Evolutionary conservation across 2,797 vertebrate genomes (phyloP).

Genomic region (Chiroxiphia lanceolata): DNA sequence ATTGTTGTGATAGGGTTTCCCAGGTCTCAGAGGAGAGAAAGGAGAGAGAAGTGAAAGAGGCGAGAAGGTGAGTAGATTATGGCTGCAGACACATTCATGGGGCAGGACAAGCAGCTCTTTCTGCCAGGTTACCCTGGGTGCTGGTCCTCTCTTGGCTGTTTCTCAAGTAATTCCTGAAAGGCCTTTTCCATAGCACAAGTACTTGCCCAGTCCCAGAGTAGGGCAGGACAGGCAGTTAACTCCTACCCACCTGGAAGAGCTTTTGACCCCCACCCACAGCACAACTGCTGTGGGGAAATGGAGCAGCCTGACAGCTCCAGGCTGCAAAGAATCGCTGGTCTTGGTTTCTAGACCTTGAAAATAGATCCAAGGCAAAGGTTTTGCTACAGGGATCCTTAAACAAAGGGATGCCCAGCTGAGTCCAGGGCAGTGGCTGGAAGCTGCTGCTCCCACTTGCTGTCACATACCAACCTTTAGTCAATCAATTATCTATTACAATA

Average conservation of each 20-base stretch:
- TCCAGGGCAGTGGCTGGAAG: background rate
- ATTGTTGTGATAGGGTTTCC: constrained; percentile 83
- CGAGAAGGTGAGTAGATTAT: constrained; percentile 83
- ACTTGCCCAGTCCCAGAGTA: rapidly evolving
- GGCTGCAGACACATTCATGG: background rate
- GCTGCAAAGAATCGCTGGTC: background rate
- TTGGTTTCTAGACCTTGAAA: background rate
- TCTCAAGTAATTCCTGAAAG: background rate
- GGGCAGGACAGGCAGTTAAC: background rate
- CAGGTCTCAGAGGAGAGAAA: constrained; percentile 88
- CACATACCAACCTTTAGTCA: background rate
- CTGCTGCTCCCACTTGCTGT: background rate
- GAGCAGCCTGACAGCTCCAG: background rate
- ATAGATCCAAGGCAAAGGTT: background rate
- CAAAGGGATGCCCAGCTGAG: background rate
- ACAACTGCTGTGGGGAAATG: background rate
- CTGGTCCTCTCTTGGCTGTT: background rate
- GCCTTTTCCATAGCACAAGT: background rate
- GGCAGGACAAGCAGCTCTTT: background rate
- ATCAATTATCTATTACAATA: background rate
- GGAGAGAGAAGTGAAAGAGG: constrained; percentile 89
- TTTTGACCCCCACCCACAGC: background rate
- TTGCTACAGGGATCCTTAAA: background rate
- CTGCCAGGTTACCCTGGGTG: background rate
- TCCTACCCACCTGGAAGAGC: background rate